Conservation (phyloP, 2,797 vertebrate species). For the Neostethus bicornis region DNA sequence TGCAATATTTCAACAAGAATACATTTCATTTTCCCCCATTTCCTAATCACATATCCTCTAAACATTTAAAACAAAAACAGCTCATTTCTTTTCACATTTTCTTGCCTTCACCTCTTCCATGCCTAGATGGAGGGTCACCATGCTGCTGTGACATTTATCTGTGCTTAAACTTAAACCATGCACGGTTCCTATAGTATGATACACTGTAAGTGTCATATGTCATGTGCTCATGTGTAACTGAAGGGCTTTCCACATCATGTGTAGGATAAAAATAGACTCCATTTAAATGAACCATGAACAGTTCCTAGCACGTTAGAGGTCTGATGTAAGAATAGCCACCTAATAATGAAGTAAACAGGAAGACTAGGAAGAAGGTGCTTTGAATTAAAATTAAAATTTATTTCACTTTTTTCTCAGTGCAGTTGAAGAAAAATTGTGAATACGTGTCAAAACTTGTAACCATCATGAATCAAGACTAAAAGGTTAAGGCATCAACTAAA, state of each 20-base stretch:
- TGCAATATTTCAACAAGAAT: too few relatives aligned
- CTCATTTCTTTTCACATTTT: slow-evolving; percentile 6
- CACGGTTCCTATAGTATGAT: slow-evolving; percentile 16
- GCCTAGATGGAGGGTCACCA: slow-evolving; percentile 8
- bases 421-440: slow-evolving; percentile 19
- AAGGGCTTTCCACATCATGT: slow-evolving; percentile 54
- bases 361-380: slow-evolving; percentile 10
- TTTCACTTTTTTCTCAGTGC: slow-evolving; percentile 23
- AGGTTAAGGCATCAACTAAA: slow-evolving; percentile 34
- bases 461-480: slow-evolving; percentile 31
- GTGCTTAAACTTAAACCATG: slow-evolving; percentile 3
- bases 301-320: slow-evolving; percentile 26
- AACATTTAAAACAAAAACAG: slow-evolving; percentile 14
- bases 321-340: slow-evolving; percentile 36
- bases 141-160: slow-evolving; percentile 19
- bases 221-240: slow-evolving; percentile 26
- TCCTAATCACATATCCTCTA: neutral
- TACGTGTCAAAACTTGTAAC: slow-evolving; percentile 8
- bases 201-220: slow-evolving; percentile 33
- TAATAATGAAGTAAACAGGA: slow-evolving; percentile 45
- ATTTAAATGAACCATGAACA: slow-evolving; percentile 67
- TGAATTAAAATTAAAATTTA: slow-evolving; percentile 29
- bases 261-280: slow-evolving; percentile 58
- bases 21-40: too few relatives aligned
- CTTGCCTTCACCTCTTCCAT: slow-evolving; percentile 15